phyloP scores from a whole-genome alignment of 1,140 invertebrate species.

The Gryllus bimaculatus region DNA sequence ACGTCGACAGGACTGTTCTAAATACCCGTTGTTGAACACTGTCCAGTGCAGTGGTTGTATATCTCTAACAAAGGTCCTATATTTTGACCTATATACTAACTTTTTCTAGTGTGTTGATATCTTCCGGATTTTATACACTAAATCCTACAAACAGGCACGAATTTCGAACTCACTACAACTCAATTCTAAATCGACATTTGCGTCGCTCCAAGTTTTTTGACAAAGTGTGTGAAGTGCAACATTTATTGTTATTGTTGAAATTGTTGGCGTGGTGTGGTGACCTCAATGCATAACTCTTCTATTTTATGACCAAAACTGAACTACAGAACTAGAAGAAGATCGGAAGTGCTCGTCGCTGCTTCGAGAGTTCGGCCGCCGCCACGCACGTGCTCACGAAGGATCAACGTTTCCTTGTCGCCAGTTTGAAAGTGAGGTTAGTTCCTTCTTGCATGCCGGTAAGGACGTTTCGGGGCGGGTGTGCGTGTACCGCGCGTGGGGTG shows the following conservation, averaged over 20 bases:
- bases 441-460: not conserved
- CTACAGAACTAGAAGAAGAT: not conserved
- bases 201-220: not conserved
- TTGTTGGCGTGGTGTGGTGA: not conserved
- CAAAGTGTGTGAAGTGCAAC: not conserved
- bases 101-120: not conserved
- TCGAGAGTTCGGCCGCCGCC: not conserved
- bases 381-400: not conserved
- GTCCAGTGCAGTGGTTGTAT: not conserved
- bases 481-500: too few species aligned
- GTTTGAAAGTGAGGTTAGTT: conserved; percentile 4
- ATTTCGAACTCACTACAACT: not conserved
- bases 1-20: not conserved
- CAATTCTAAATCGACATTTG: not conserved
- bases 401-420: not conserved
- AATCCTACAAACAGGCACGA: not conserved
- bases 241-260: conserved; percentile 1
- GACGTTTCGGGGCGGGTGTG: not conserved
- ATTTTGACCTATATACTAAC: not conserved
- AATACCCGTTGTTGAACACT: not conserved
- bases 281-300: not conserved
- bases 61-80: not conserved
- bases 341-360: not conserved
- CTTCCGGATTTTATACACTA: not conserved
- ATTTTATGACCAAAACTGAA: conserved; percentile 1